These are phyloP conservation scores for Panagrolaimus sp. DNA, from an alignment of 1,140 invertebrate species.

Conservation along the genomic window DNA sequence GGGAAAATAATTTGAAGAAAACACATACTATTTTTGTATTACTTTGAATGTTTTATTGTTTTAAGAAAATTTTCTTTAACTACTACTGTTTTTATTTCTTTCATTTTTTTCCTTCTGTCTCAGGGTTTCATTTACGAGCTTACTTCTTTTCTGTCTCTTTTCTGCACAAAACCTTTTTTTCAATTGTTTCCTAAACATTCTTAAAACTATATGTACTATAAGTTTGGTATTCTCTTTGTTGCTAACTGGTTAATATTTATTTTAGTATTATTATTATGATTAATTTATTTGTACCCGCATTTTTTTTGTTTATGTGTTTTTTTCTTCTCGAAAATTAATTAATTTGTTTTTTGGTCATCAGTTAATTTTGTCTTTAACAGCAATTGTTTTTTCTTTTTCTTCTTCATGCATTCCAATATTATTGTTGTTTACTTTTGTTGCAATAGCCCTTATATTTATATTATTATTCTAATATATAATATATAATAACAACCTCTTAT, in stretches of 20 bases:
- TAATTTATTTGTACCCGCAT: neutral
- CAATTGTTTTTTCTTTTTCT: no score
- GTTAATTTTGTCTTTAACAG: no score
- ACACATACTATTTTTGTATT: neutral
- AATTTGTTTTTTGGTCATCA: no score
- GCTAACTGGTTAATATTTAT: neutral
- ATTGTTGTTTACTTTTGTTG: no score
- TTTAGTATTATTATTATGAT: neutral
- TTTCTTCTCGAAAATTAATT: neutral
- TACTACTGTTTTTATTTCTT: neutral
- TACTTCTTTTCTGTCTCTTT: conserved; percentile 6
- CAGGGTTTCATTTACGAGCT: conserved; percentile 6
- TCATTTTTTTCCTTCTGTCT: conserved; percentile 9
- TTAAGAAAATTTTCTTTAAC: neutral
- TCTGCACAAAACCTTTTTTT: neutral
- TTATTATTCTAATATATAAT: no score
- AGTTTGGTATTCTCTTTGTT: neutral
- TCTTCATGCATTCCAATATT: no score
- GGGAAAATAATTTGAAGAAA: conserved; percentile 4
- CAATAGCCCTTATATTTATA: no score
- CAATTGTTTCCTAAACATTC: conserved; percentile 3
- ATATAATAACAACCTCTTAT: no score
- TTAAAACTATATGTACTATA: neutral
- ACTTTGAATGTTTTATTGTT: neutral
- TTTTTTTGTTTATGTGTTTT: neutral